Conservation (phyloP, 2,797 vertebrate genomes). For the Arvicola amphibius region DNA sequence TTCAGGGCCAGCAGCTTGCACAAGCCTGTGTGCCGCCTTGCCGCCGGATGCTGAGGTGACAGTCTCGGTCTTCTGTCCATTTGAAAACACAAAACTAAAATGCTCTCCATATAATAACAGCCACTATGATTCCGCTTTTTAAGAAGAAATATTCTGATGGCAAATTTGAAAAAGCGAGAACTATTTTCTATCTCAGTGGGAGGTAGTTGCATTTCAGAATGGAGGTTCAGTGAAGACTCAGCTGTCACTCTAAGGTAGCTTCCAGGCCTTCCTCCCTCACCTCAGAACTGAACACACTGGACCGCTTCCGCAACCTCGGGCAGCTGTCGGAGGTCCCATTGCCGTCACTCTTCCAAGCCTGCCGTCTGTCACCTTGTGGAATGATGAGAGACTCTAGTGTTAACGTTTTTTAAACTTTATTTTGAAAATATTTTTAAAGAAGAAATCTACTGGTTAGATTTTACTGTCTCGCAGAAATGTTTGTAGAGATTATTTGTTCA, state of each 20-base stretch:
- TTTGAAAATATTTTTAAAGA: conserved; percentile 63
- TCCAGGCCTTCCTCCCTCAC: not conserved
- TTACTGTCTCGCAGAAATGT: conserved; percentile 74
- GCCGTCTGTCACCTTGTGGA: not conserved
- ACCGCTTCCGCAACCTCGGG: too few relatives aligned
- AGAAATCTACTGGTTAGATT: conserved; percentile 87
- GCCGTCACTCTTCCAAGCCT: not conserved
- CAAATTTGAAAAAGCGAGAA: conserved; percentile 21
- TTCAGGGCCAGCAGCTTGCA: not conserved
- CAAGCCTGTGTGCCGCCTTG: not conserved
- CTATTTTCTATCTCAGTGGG: not conserved
- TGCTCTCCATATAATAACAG: not conserved
- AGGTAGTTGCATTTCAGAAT: not conserved
- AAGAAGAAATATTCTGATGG: conserved; percentile 25
- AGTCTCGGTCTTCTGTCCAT: not conserved
- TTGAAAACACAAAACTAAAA: not conserved
- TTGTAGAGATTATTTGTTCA: conserved; percentile 80
- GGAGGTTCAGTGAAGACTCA: not conserved
- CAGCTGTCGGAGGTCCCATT: too few relatives aligned
- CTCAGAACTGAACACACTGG: fast-evolving
- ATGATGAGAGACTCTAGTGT: not conserved
- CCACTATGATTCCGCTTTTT: conserved; percentile 7
- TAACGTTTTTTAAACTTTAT: conserved; percentile 51
- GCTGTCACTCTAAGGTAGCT: not conserved
- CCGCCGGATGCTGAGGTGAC: not conserved